phyloP scores from a whole-genome alignment of 2,888 invertebrate genomes.

The Phania funesta region DNA sequence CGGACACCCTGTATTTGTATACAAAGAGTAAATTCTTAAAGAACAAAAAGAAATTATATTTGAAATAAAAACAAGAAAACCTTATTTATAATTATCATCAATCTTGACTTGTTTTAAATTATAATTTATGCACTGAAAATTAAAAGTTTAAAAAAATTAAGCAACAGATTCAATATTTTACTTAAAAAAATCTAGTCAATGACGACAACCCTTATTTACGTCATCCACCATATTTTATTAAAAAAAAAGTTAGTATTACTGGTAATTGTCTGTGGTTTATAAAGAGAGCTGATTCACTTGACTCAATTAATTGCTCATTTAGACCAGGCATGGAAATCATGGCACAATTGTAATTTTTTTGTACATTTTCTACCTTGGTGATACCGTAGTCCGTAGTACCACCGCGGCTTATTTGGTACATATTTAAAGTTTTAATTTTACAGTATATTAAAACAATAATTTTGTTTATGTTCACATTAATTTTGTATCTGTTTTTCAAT shows the following conservation, averaged over 20 bases:
- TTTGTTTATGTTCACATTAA: too few relatives aligned
- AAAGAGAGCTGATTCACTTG: constrained; percentile 46
- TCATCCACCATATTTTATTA: constrained; percentile 19
- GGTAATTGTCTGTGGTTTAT: not conserved
- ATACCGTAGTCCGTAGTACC: too few relatives aligned
- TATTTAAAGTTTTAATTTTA: too few relatives aligned
- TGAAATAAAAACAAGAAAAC: not conserved
- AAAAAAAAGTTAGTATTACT: constrained; percentile 1
- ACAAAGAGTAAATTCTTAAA: too few relatives aligned
- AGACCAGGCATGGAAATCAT: not conserved
- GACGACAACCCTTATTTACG: constrained; percentile 18
- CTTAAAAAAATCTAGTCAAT: constrained; percentile 16
- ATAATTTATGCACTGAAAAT: constrained; percentile 34
- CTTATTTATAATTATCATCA: not conserved
- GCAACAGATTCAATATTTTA: constrained; percentile 9
- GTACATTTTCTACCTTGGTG: too few relatives aligned
- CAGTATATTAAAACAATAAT: too few relatives aligned
- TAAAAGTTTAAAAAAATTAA: not conserved
- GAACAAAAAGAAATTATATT: not conserved
- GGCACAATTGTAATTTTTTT: too few relatives aligned
- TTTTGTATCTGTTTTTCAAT: too few relatives aligned
- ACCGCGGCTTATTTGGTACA: too few relatives aligned
- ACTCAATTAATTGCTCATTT: constrained; percentile 49
- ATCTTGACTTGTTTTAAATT: constrained; percentile 25
- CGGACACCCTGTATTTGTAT: too few relatives aligned